phyloP scores from a whole-genome alignment of 2,888 invertebrate species.

The Tiphia femorata region DNA sequence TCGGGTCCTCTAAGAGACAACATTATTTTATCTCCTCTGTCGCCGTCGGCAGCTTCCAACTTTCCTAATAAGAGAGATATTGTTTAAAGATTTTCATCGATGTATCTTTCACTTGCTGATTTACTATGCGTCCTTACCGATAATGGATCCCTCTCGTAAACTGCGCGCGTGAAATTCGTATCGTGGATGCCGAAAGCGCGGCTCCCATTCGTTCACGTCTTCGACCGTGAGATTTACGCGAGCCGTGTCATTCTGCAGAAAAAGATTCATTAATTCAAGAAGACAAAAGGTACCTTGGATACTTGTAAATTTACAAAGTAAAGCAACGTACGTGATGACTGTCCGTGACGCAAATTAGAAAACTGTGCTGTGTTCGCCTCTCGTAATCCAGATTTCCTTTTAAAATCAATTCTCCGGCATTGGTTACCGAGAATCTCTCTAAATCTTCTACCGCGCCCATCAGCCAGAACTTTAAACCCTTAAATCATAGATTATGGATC shows the following conservation, averaged over 20 bases:
- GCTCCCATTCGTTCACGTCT: slow-evolving; percentile 95
- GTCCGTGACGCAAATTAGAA: slow-evolving; percentile 87
- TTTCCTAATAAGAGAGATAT: slow-evolving; percentile 74
- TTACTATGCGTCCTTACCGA: slow-evolving; percentile 58
- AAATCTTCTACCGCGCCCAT: slow-evolving; percentile 81
- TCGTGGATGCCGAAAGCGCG: slow-evolving; percentile 87
- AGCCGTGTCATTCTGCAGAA: slow-evolving; percentile 84
- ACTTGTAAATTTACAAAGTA: slow-evolving; percentile 7
- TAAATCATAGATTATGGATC: slow-evolving; percentile 31
- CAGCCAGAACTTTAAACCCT: slow-evolving; percentile 79
- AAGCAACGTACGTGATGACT: slow-evolving; percentile 75
- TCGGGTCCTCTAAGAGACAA: slow-evolving; percentile 81
- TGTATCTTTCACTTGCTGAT: too few species aligned
- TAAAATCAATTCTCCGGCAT: slow-evolving; percentile 84
- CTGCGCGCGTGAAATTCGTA: slow-evolving; percentile 79
- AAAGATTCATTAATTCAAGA: background rate
- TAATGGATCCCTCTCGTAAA: slow-evolving; percentile 59
- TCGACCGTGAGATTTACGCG: slow-evolving; percentile 84
- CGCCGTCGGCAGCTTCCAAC: slow-evolving; percentile 90
- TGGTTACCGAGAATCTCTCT: slow-evolving; percentile 82
- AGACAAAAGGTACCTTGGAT: background rate
- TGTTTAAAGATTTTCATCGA: too few species aligned
- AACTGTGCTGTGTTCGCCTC: slow-evolving; percentile 77
- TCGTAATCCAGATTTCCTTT: slow-evolving; percentile 85
- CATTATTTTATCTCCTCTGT: slow-evolving; percentile 80